A percentile compares a stretch with the other conserved stretches of the same genome.
These are phyloP conservation scores for Equus przewalskii DNA, from an alignment of 2,113 vertebrate species.

Conservation along the genomic window DNA sequence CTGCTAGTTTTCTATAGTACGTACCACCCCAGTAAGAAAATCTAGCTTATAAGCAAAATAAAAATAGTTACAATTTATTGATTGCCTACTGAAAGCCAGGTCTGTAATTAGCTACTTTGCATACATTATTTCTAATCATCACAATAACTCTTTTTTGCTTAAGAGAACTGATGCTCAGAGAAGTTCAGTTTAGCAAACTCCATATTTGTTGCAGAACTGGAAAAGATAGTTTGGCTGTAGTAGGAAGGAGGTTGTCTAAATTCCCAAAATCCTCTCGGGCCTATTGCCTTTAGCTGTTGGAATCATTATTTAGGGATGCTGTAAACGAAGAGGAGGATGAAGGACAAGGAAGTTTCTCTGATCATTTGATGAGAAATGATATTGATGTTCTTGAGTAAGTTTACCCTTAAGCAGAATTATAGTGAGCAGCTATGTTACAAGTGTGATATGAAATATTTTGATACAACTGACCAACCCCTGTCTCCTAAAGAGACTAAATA, in stretches of 20 bases:
- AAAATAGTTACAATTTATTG: constrained; percentile 73
- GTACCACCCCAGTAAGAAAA: not conserved
- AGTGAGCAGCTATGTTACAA: not conserved
- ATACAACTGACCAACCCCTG: not conserved
- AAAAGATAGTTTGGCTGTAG: not conserved
- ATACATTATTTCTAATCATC: constrained; percentile 68
- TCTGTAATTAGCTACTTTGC: constrained; percentile 61
- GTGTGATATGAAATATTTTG: not conserved
- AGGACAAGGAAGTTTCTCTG: not conserved
- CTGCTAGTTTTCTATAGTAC: not conserved
- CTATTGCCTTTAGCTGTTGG: not conserved
- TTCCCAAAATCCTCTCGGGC: not conserved
- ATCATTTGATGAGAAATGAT: not conserved
- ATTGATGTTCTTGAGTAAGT: not conserved
- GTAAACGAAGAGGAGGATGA: not conserved
- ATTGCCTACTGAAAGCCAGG: constrained; percentile 61
- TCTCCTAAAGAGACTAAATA: not conserved
- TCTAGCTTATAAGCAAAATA: constrained; percentile 55
- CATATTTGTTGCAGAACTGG: not conserved
- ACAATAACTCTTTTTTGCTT: constrained; percentile 8
- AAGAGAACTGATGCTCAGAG: not conserved
- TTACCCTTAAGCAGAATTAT: not conserved
- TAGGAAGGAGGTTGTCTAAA: not conserved
- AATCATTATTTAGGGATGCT: not conserved
- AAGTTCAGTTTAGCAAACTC: not conserved